phyloP scores from a whole-genome alignment of 2,888 invertebrate genomes.

The Eucriotettix oculatus region DNA sequence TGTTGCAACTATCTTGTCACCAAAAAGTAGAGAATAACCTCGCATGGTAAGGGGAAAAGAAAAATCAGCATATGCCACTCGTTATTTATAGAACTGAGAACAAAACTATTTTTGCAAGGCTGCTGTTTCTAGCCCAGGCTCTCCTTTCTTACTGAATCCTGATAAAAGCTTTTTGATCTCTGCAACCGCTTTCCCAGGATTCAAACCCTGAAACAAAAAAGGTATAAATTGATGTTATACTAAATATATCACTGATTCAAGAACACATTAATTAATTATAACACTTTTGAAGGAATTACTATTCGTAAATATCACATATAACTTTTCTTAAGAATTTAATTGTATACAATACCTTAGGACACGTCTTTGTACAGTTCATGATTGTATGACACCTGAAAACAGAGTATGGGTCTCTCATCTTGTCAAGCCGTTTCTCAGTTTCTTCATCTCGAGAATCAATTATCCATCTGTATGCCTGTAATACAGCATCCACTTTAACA shows the following conservation, averaged over 20 bases:
- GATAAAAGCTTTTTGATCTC: slow-evolving; percentile 88
- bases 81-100: too few relatives aligned
- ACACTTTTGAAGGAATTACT: too few relatives aligned
- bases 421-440: slow-evolving; percentile 54
- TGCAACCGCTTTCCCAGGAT: slow-evolving; percentile 89
- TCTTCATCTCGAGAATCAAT: slow-evolving; percentile 89
- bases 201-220: slow-evolving; percentile 48
- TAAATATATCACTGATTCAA: too few relatives aligned
- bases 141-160: slow-evolving; percentile 63
- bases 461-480: slow-evolving; percentile 86
- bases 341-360: slow-evolving; percentile 89
- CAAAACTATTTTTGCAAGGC: slow-evolving; percentile 27
- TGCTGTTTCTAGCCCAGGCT: slow-evolving; percentile 53
- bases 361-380: slow-evolving; percentile 89
- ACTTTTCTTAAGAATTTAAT: too few relatives aligned
- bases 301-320: too few relatives aligned
- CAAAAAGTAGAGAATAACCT: too few relatives aligned
- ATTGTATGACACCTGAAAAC: slow-evolving; percentile 95
- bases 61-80: too few relatives aligned
- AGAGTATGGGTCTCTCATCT: slow-evolving; percentile 78
- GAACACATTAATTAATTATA: too few relatives aligned
- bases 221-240: too few relatives aligned
- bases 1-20: too few relatives aligned
- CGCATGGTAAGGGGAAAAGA: too few relatives aligned
- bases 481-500: neutral